phyloP scores from a whole-genome alignment of 2,113 vertebrate genomes.

The Rhea americana region DNA sequence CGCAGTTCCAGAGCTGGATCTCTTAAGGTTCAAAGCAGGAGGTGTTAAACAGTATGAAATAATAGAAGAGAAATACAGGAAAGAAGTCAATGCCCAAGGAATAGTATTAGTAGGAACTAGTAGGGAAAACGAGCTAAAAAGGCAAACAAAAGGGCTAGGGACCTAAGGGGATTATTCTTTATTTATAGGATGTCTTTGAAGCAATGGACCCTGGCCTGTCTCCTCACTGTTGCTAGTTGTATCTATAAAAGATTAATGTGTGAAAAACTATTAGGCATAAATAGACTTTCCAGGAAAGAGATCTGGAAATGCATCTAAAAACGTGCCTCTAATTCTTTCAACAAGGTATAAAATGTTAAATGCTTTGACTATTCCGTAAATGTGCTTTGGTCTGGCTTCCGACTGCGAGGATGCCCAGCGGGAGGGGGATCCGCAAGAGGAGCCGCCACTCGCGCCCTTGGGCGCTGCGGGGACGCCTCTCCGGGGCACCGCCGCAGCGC shows the following conservation, averaged over 20 bases:
- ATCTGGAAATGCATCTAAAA: slow-evolving; percentile 9
- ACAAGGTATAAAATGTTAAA: not conserved
- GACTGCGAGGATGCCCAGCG: not conserved
- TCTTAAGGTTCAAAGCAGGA: slow-evolving; percentile 33
- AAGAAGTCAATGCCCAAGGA: slow-evolving; percentile 14
- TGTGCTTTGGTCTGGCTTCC: not conserved
- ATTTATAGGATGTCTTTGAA: slow-evolving; percentile 38
- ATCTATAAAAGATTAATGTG: not conserved
- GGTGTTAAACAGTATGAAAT: slow-evolving; percentile 22
- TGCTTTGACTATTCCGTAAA: not conserved
- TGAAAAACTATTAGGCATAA: slow-evolving; percentile 19
- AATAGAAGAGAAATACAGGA: not conserved
- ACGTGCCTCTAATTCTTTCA: not conserved
- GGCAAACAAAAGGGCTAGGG: not conserved
- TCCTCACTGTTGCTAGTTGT: not conserved
- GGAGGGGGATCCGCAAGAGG: not conserved
- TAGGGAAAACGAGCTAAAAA: slow-evolving; percentile 8
- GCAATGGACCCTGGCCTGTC: not conserved
- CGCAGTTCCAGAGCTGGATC: not conserved
- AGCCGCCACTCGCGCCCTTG: not conserved
- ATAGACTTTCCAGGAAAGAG: slow-evolving; percentile 2
- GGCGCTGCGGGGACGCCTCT: not conserved
- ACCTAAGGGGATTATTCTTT: not conserved
- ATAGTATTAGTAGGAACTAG: not conserved
- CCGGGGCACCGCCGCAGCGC: not conserved